A percentile compares a stretch with the other conserved stretches of the same genome.
Evolutionary conservation across 2,888 invertebrate species (phyloP).

Genomic region (Zaprionus lineosus): DNA sequence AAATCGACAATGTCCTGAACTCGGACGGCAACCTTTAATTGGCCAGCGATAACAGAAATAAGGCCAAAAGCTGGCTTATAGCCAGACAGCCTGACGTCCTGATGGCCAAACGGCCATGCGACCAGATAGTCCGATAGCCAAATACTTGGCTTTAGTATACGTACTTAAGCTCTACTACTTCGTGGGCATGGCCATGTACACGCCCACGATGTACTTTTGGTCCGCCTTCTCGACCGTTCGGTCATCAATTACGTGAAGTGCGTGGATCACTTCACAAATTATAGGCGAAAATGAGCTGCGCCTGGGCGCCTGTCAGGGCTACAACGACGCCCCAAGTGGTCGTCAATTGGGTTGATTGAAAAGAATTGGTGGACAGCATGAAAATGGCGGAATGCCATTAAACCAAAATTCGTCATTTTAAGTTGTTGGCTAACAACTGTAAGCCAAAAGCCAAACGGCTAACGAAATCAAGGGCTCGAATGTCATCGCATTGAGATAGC

Average conservation of each 20-base stretch:
- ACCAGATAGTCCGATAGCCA: too few relatives aligned
- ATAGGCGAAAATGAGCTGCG: constrained; percentile 60
- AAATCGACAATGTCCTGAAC: constrained; percentile 48
- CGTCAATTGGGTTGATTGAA: constrained; percentile 65
- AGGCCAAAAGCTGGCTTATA: too few relatives aligned
- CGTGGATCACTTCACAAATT: constrained; percentile 56
- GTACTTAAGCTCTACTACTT: constrained; percentile 25
- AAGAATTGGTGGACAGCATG: constrained; percentile 42
- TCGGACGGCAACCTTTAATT: constrained; percentile 50
- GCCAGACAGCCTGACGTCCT: too few relatives aligned
- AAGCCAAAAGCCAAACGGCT: constrained; percentile 26
- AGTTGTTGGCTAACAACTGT: constrained; percentile 17
- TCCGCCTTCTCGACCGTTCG: constrained; percentile 10
- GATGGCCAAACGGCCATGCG: too few relatives aligned
- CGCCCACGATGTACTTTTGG: constrained; percentile 34
- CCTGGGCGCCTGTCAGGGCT: constrained; percentile 24
- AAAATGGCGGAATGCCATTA: constrained; percentile 19
- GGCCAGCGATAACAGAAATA: constrained; percentile 22
- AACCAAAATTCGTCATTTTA: constrained; percentile 26
- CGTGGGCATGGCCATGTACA: constrained; percentile 32
- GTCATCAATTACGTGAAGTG: constrained; percentile 70
- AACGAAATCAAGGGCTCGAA: constrained; percentile 39
- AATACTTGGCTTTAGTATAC: too few relatives aligned
- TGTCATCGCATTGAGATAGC: constrained; percentile 57
- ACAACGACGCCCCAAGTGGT: constrained; percentile 29